Evolutionary conservation across 1,140 invertebrate genomes (phyloP).

Genomic region (Cryptotermes secundus): DNA sequence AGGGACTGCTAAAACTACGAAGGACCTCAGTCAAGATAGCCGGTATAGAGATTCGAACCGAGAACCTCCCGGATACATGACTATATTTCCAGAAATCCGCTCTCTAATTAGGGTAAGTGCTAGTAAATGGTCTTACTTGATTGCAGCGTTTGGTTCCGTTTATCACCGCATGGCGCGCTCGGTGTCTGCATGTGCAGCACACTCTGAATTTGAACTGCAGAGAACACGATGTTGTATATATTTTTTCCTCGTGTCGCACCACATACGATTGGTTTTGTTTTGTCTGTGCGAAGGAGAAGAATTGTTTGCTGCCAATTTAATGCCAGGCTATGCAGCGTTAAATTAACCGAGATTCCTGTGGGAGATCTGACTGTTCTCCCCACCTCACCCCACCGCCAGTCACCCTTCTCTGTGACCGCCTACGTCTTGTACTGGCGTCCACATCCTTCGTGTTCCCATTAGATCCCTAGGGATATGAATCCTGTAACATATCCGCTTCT

Average conservation of each 20-base stretch:
- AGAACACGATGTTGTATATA: neutral
- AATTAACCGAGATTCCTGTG: neutral
- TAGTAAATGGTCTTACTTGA: no score
- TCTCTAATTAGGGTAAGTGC: no score
- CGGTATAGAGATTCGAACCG: no score
- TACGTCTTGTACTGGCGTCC: neutral
- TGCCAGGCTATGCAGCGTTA: slow-evolving; percentile 12
- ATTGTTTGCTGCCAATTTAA: slow-evolving; percentile 19
- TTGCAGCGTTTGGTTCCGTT: no score
- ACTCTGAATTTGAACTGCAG: no score
- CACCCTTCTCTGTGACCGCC: neutral
- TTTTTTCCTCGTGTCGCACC: neutral
- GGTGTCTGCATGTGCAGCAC: no score
- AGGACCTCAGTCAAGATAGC: no score
- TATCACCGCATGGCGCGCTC: no score
- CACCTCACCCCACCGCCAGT: no score
- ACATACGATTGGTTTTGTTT: neutral
- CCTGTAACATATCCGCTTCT: neutral
- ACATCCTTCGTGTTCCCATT: neutral
- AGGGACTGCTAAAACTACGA: no score
- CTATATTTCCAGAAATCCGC: no score
- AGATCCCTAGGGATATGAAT: neutral
- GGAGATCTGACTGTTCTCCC: neutral
- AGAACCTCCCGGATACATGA: no score
- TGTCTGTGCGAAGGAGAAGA: neutral